Percentiles rank a stretch among this genome's conserved stretches.
These are phyloP conservation scores for Phyllotreta striolata DNA, from an alignment of 2,888 invertebrate genomes.

Conservation along the genomic window DNA sequence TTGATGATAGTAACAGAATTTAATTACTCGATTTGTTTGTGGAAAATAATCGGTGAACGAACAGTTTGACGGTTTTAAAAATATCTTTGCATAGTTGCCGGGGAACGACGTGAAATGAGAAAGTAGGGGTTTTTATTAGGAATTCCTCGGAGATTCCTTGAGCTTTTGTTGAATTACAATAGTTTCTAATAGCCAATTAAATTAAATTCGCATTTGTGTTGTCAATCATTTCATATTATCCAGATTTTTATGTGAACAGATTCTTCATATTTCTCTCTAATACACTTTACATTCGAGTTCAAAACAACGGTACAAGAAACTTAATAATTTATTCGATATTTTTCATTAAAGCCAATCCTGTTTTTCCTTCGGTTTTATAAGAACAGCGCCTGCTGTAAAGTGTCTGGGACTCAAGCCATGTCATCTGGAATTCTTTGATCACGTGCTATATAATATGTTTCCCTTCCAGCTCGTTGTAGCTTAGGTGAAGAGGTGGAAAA, in stretches of 20 bases:
- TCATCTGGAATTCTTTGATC: slow-evolving; percentile 49
- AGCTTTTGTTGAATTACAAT: background rate
- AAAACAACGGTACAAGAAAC: no score
- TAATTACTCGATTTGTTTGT: no score
- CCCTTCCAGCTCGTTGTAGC: background rate
- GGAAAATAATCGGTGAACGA: background rate
- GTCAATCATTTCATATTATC: no score
- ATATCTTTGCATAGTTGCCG: background rate
- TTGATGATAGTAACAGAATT: no score
- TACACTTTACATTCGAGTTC: no score
- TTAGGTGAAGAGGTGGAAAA: background rate
- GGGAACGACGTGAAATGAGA: background rate
- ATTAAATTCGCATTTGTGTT: no score
- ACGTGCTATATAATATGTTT: slow-evolving; percentile 13
- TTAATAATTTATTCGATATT: slow-evolving; percentile 38
- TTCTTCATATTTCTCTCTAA: no score
- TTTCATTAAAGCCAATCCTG: slow-evolving; percentile 43
- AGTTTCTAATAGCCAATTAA: background rate
- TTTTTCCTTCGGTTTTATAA: slow-evolving; percentile 32
- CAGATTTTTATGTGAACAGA: no score
- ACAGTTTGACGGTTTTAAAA: background rate
- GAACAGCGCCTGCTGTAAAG: slow-evolving; percentile 48
- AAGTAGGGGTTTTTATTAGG: background rate
- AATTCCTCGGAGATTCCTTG: background rate
- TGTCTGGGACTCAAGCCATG: slow-evolving; percentile 46